phyloP scores from a whole-genome alignment of 2,113 vertebrate species.

The Candoia aspera region DNA sequence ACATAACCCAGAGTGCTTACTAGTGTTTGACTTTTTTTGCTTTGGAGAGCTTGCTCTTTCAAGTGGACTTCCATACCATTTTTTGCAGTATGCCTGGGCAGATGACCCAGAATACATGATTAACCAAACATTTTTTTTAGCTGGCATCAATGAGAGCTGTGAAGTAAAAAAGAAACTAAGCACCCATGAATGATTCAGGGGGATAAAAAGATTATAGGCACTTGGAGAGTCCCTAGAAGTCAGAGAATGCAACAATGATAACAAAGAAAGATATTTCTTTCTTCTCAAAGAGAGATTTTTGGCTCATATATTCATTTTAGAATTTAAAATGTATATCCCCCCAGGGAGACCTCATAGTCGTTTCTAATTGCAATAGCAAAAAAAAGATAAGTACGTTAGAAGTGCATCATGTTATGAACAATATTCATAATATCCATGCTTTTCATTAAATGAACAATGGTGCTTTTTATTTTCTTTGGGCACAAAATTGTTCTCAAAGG shows the following conservation, averaged over 20 bases:
- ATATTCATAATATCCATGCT: background rate
- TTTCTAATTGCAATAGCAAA: background rate
- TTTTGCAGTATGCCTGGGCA: background rate
- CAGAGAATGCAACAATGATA: background rate
- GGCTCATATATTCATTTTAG: background rate
- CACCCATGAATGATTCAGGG: background rate
- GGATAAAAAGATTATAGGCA: background rate
- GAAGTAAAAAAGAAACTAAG: background rate
- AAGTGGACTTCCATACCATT: background rate
- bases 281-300: background rate
- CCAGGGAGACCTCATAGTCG: background rate
- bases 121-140: background rate
- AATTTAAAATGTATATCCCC: background rate
- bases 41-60: background rate
- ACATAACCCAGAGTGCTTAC: background rate
- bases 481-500: background rate
- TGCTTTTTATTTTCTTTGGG: conserved; percentile 7
- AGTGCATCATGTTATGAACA: background rate
- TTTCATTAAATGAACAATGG: background rate
- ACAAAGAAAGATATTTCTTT: background rate
- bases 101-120: background rate
- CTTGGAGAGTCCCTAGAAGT: background rate
- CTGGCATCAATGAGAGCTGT: background rate
- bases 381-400: background rate
- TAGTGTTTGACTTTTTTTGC: background rate